Conservation (phyloP, 2,113 vertebrate species). For the Hippocampus comes region DNA sequence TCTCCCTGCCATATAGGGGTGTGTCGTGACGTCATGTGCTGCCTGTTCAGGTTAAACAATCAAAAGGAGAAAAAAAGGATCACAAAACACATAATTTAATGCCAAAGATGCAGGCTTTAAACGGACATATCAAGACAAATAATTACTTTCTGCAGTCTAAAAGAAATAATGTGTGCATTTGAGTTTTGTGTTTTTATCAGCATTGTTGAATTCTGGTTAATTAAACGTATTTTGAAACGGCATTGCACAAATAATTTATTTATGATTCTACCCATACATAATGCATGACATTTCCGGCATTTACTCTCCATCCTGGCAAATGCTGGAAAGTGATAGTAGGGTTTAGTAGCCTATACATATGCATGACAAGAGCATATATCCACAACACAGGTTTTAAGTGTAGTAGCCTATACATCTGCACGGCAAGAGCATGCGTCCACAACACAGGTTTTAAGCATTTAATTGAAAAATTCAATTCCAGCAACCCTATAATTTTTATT, state of each 20-base stretch:
- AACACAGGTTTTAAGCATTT: no score
- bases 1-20: constrained; percentile 69
- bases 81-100: accelerated
- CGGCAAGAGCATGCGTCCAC: no score
- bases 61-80: not conserved
- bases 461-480: no score
- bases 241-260: constrained; percentile 42
- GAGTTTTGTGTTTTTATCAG: not conserved
- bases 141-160: not conserved
- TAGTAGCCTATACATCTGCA: no score
- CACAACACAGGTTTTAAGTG: no score
- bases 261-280: constrained; percentile 48
- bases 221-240: constrained; percentile 13
- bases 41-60: constrained; percentile 52
- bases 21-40: constrained; percentile 72
- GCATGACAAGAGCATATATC: no score
- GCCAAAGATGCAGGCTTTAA: not conserved
- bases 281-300: constrained; percentile 54
- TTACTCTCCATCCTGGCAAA: constrained; percentile 34
- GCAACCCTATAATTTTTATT: no score
- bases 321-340: constrained; percentile 41
- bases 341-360: no score
- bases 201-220: not conserved
- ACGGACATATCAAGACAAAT: not conserved
- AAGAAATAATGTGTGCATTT: not conserved